Evolutionary conservation across 2,888 invertebrate genomes (phyloP).

Genomic region (Torymus tubicola): DNA sequence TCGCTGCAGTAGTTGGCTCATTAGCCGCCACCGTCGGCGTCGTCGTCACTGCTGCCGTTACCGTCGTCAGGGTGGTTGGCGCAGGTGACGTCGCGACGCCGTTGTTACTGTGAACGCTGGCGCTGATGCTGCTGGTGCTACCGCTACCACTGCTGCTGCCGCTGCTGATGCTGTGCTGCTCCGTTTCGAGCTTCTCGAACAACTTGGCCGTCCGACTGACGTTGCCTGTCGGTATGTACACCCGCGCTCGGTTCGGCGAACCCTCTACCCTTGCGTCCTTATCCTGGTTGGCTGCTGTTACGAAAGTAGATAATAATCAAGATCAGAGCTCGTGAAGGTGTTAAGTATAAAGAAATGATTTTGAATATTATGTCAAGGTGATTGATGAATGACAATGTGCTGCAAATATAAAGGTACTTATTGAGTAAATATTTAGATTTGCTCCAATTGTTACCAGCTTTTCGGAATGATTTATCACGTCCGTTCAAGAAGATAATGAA

Average conservation of each 20-base stretch:
- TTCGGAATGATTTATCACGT: too few species aligned
- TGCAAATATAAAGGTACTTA: too few species aligned
- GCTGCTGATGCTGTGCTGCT: conserved; percentile 32
- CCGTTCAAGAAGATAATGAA: too few species aligned
- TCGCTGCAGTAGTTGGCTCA: not conserved
- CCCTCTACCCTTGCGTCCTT: conserved; percentile 69
- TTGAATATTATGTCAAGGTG: too few species aligned
- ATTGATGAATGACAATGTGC: too few species aligned
- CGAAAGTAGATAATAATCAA: conserved; percentile 3
- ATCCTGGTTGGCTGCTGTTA: conserved; percentile 61
- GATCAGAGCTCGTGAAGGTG: not conserved
- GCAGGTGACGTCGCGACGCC: not conserved
- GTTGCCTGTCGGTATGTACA: conserved; percentile 70
- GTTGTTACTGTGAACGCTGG: not conserved
- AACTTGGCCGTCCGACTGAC: conserved; percentile 73
- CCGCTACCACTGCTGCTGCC: not conserved
- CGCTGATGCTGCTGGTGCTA: conserved; percentile 37
- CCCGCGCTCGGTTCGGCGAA: conserved; percentile 55
- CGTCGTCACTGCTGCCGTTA: conserved; percentile 20
- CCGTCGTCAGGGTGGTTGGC: not conserved
- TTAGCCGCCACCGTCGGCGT: not conserved
- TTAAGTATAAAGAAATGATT: too few species aligned
- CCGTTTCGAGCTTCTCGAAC: conserved; percentile 70
- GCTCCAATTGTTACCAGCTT: too few species aligned
- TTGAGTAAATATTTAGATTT: too few species aligned